Evolutionary conservation across 2,113 vertebrate genomes (phyloP).

Genomic region (Vicugna pacos): DNA sequence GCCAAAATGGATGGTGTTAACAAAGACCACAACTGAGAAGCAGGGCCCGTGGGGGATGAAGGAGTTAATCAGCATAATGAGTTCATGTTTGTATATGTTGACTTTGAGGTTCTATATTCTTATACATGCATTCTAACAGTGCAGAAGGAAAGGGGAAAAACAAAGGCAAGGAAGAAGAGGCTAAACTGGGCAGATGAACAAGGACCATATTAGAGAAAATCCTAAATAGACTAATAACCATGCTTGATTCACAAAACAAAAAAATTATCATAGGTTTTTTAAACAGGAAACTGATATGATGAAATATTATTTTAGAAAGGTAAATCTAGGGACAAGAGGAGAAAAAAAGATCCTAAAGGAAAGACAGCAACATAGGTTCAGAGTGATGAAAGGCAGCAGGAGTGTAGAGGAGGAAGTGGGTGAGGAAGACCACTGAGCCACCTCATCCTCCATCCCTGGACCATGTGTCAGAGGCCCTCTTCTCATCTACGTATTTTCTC

Average conservation of each 20-base stretch:
- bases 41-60: not conserved
- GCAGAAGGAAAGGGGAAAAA: not conserved
- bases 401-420: not conserved
- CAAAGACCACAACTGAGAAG: not conserved
- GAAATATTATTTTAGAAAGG: not conserved
- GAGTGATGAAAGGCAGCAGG: not conserved
- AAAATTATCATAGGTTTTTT: not conserved
- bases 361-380: not conserved
- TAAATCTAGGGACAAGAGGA: not conserved
- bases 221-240: not conserved
- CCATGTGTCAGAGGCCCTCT: not conserved
- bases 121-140: not conserved
- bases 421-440: not conserved
- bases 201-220: not conserved
- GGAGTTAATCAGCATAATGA: not conserved
- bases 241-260: not conserved
- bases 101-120: not conserved
- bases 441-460: not conserved
- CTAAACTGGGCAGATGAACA: not conserved
- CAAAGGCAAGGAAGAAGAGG: not conserved
- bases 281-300: conserved; percentile 6
- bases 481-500: not conserved
- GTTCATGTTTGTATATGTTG: not conserved
- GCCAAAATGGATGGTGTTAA: not conserved
- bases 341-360: not conserved